phyloP scores from a whole-genome alignment of 2,113 vertebrate species.

The Alexandromys fortis region DNA sequence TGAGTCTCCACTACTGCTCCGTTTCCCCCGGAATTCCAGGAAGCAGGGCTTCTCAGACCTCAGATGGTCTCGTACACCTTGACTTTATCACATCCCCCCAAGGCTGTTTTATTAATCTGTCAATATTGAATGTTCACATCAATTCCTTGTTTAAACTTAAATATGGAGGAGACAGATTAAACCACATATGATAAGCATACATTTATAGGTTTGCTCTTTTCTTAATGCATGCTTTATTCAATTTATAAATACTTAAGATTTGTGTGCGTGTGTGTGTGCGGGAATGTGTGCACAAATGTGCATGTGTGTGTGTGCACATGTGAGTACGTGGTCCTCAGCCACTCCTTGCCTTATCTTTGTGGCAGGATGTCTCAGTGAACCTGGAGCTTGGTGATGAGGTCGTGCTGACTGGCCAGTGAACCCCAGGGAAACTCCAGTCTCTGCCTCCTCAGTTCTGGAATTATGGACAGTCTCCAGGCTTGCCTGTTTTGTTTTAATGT shows the following conservation, averaged over 20 bases:
- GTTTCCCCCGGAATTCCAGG: background rate
- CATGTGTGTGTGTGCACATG: background rate
- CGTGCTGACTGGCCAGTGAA: background rate
- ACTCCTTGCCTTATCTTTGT: background rate
- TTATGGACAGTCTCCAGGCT: background rate
- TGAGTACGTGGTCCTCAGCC: background rate
- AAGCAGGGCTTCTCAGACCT: background rate
- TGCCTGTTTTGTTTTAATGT: background rate
- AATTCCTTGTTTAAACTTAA: conserved; percentile 20
- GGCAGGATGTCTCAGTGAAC: background rate
- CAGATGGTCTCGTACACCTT: fast-evolving
- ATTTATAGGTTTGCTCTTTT: background rate
- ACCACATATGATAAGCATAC: background rate
- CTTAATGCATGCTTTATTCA: background rate
- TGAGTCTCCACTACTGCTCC: fast-evolving
- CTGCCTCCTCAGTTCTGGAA: background rate
- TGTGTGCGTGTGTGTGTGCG: too few species aligned
- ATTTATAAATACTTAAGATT: background rate
- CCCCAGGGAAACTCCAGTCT: too few species aligned
- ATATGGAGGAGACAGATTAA: conserved; percentile 12
- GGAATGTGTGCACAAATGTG: fast-evolving
- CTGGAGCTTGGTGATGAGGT: background rate
- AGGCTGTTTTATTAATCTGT: background rate
- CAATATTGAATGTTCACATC: conserved; percentile 24
- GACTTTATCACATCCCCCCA: background rate